These are phyloP conservation scores for Heliconius melpomene DNA, from an alignment of 1,140 invertebrate species.

Conservation along the genomic window DNA sequence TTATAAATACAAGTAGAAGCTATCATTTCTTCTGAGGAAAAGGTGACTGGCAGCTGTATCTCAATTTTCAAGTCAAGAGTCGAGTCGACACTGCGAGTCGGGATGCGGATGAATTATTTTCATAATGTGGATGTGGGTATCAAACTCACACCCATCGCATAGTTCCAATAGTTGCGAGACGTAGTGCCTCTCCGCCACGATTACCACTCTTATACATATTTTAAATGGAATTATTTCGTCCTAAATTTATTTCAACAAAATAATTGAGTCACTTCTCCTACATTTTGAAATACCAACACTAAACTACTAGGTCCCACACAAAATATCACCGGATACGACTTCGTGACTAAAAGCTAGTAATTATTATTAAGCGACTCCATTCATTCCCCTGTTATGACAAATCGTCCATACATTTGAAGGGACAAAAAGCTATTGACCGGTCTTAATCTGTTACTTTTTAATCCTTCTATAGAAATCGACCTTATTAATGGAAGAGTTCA, in stretches of 20 bases:
- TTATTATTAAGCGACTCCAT: conserved; percentile 28
- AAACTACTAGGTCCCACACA: not conserved
- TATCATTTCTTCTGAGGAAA: too few relatives aligned
- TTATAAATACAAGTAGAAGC: too few relatives aligned
- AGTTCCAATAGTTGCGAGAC: too few relatives aligned
- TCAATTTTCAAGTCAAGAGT: too few relatives aligned
- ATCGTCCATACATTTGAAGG: conserved; percentile 14
- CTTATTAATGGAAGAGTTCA: conserved; percentile 7
- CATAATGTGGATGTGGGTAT: too few relatives aligned
- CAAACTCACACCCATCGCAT: too few relatives aligned
- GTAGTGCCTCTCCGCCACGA: too few relatives aligned
- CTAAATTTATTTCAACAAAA: not conserved
- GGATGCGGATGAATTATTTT: too few relatives aligned
- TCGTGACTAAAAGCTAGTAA: conserved; percentile 25
- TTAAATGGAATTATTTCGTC: not conserved
- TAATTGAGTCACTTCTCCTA: not conserved
- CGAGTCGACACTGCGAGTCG: too few relatives aligned
- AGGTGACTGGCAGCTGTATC: too few relatives aligned
- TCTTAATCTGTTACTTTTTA: conserved; percentile 13
- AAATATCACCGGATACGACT: conserved; percentile 20
- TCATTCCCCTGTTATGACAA: conserved; percentile 27
- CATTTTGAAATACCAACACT: not conserved
- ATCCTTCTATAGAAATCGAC: conserved; percentile 15
- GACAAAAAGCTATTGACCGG: conserved; percentile 14
- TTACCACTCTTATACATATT: too few relatives aligned